phyloP scores from a whole-genome alignment of 1,140 invertebrate genomes.

The fruit fly (Drosophila melanogaster) region DNA sequence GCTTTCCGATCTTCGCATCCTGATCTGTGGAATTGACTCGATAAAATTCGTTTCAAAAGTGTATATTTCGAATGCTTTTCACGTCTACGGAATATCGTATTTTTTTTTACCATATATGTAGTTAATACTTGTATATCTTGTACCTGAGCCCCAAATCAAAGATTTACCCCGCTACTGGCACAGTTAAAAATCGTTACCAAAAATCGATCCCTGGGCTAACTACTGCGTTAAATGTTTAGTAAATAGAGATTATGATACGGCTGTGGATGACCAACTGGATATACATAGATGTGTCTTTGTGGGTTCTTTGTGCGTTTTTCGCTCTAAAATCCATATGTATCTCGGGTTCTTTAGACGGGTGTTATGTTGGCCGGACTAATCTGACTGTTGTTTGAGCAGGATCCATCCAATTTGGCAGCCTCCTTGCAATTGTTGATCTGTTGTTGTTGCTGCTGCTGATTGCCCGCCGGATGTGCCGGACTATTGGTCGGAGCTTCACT shows the following conservation, averaged over 20 bases:
- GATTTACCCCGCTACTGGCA: slow-evolving; percentile 39
- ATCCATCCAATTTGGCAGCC: slow-evolving; percentile 62
- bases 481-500: slow-evolving; percentile 50
- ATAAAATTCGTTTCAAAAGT: slow-evolving; percentile 68
- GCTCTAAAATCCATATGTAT: not conserved
- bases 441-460: slow-evolving; percentile 21
- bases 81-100: slow-evolving; percentile 8
- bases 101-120: slow-evolving; percentile 10
- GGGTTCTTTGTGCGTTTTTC: slow-evolving; percentile 25
- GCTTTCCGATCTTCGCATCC: not conserved
- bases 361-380: slow-evolving; percentile 61
- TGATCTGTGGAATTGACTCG: slow-evolving; percentile 57
- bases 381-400: slow-evolving; percentile 17
- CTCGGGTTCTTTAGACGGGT: slow-evolving; percentile 52
- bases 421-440: slow-evolving; percentile 62
- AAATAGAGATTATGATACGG: slow-evolving; percentile 48
- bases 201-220: slow-evolving; percentile 47
- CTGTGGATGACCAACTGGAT: slow-evolving; percentile 42
- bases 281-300: slow-evolving; percentile 29
- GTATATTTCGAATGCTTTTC: slow-evolving; percentile 45
- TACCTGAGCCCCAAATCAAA: slow-evolving; percentile 63
- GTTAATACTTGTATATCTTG: slow-evolving; percentile 67
- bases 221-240: slow-evolving; percentile 46
- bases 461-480: slow-evolving; percentile 1
- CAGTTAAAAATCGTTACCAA: slow-evolving; percentile 52